Conservation (phyloP, 2,888 invertebrate species). For the Drosophila histrio region DNA sequence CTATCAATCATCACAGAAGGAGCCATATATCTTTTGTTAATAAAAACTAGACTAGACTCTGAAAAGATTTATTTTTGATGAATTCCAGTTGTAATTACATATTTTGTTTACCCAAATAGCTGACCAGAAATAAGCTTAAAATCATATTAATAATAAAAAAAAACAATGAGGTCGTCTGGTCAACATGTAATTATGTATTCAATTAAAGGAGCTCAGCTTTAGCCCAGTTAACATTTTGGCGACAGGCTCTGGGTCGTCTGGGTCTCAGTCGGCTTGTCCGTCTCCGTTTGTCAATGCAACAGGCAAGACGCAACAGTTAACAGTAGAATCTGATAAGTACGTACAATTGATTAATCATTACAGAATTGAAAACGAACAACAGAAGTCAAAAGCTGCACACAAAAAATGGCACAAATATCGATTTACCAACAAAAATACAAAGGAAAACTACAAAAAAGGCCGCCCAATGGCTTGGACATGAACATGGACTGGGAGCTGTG, state of each 20-base stretch:
- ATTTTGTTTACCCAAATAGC: constrained; percentile 9
- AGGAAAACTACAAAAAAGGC: constrained; percentile 55
- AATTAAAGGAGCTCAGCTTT: constrained; percentile 42
- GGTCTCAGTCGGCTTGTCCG: neutral
- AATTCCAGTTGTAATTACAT: constrained; percentile 50
- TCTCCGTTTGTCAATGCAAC: constrained; percentile 40
- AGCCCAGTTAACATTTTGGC: constrained; percentile 56
- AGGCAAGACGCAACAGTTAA: constrained; percentile 28
- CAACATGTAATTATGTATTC: constrained; percentile 59
- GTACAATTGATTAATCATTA: constrained; percentile 73
- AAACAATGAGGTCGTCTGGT: constrained; percentile 39
- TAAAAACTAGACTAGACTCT: neutral
- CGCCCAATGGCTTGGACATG: constrained; percentile 48
- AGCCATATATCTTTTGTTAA: neutral
- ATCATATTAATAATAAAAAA: constrained; percentile 64
- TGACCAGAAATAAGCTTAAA: constrained; percentile 59
- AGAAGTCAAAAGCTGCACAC: constrained; percentile 56
- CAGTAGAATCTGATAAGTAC: constrained; percentile 55
- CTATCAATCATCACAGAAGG: constrained; percentile 44
- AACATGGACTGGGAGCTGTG: constrained; percentile 50
- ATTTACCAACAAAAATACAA: constrained; percentile 64
- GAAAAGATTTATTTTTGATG: constrained; percentile 48
- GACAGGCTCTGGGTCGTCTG: constrained; percentile 46
- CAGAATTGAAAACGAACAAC: constrained; percentile 49
- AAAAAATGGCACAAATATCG: constrained; percentile 67